Evolutionary conservation across 2,888 invertebrate genomes (phyloP), one percentile per base, ranked within the genome.

Genomic region (Cremastinae sp.): DNA sequence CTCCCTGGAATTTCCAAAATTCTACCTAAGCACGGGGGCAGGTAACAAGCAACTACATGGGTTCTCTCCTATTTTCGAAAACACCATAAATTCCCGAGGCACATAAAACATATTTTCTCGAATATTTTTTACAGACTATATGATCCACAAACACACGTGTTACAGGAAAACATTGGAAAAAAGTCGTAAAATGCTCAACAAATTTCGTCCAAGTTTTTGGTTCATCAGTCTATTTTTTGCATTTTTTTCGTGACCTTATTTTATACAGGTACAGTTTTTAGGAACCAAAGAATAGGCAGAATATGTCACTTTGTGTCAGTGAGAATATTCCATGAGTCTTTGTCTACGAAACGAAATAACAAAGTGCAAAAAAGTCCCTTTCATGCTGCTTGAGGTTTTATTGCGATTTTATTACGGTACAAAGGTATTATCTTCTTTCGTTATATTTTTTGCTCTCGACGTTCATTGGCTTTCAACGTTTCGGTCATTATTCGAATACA

Each of bases 341-440:
- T 18, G 49, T 12, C 61, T 5, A 34, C 36, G 45, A 16, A 41
- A 9, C 12, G 9, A 2, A 12, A 16, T 38, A 41, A 20, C 9
- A 14, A 38, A 59, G 51, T 61, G 45, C 16, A 73, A 18, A 58
- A 75, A 69, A 28, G n/a, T n/a, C 12, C 36, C 64, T 65, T 54
- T 69, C 47, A 51, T 41, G 51, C 51, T 59, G 47, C 56, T 77
- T 53, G 65, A 41, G 28, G 45, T 74, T 79, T 79, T 79, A 78
- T 78, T 72, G 74, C 54, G 4, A 75, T 78, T 78, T 78, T 80
- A 80, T 80, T 79, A 61, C 79, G 4, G 12, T 34, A 47, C 34
- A n/a, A 59, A 47, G 59, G n/a, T 20, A 47, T 38, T 9, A n/a
- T 14, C 61, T 34, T 43, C 51, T 14, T 70, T 12, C 38, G 56